These are phyloP conservation scores for Gymnocheta viridis DNA, from an alignment of 2,888 invertebrate species.

Conservation along the genomic window DNA sequence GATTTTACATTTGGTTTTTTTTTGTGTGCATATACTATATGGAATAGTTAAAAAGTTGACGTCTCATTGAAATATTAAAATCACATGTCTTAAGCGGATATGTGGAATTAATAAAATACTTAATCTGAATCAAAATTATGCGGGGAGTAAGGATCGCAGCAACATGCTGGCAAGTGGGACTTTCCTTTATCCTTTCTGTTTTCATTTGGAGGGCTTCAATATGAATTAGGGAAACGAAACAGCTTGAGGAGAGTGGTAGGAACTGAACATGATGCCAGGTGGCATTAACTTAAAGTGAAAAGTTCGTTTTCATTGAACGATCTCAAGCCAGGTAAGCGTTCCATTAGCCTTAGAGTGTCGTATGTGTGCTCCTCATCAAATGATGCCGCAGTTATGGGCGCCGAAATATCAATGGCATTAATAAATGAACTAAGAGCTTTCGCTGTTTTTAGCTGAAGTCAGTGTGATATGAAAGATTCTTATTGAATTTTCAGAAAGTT, in stretches of 20 bases:
- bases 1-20: no score
- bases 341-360: conserved; percentile 76
- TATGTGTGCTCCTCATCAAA: conserved; percentile 78
- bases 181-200: not conserved
- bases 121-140: conserved; percentile 54
- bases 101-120: conserved; percentile 53
- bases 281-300: conserved; percentile 80
- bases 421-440: conserved; percentile 78
- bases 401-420: conserved; percentile 76
- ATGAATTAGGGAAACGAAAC: conserved; percentile 76
- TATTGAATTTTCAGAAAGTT: conserved; percentile 74
- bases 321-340: conserved; percentile 78
- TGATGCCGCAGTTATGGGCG: conserved; percentile 78
- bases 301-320: conserved; percentile 80
- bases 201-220: not conserved
- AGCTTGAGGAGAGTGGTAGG: conserved; percentile 78
- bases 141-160: not conserved
- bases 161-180: conserved; percentile 34
- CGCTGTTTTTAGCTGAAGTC: conserved; percentile 77
- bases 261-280: conserved; percentile 81
- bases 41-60: conserved; percentile 67
- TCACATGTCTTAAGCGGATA: conserved; percentile 30
- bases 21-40: conserved; percentile 37
- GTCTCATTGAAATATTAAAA: conserved; percentile 50
- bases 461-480: conserved; percentile 78